Base-by-base conservation (phyloP, 2,888 invertebrate species). In the Agriopis leucophaearia region DNA sequence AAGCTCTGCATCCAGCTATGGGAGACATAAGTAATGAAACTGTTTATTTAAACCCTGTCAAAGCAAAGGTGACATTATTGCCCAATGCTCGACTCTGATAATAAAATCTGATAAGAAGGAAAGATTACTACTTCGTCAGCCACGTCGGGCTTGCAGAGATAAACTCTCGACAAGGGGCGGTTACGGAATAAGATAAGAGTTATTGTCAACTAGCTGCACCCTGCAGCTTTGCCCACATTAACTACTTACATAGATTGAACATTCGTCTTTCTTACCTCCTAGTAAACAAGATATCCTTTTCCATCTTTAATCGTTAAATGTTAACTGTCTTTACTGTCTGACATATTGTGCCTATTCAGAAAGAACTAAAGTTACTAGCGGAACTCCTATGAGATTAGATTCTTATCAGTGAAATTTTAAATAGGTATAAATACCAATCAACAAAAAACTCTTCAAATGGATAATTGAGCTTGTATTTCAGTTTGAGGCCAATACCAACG, bases 401-500 rank as follows among this genome's bases (percentile, higher is more conserved):
- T 50, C 40, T 50, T 59, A 50, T 59, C 48, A 50, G 40, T 42
- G 40, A n/a, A 18, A 40, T 59, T 59, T 38, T 48, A 48, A 51
- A 40, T 15, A 57, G 15, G 51, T 15, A 18, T 27, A 44, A 7
- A 45, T 45, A 42, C 27, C 47, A 47, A 58, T 59, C 40, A 50
- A 50, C 40, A 51, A 50, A 59, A 59, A 50, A 27, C 18, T n/a
- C 40, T 59, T 59, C 27, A 50, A 50, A 50, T 59, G 59, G 9
- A 50, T 59, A 59, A 59, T 59, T 59, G 48, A 18, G 18, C 42
- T 55, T 44, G 38, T 66, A 48, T 54, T 64, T 59, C 47, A 58
- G 16, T 54, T 54, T 42, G 55, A 55, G 67, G 67, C 52, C 59
- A 59, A 63, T 42, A 55, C n/a, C 38, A 54, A 63, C 48, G 35